phyloP scores from a whole-genome alignment of 2,113 vertebrate species.

The Hiodon alosoides region DNA sequence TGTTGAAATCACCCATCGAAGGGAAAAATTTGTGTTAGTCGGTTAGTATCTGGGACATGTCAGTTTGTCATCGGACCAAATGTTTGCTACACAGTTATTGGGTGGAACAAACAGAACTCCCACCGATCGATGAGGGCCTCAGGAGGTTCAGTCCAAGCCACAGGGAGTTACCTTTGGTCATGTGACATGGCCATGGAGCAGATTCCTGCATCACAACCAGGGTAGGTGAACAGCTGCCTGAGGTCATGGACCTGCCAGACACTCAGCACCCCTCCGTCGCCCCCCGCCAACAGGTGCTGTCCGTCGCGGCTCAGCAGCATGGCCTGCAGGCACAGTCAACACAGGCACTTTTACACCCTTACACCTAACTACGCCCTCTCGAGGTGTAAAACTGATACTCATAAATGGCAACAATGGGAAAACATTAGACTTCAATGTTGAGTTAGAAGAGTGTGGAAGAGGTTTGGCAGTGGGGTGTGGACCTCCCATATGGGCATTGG shows the following conservation, averaged over 20 bases:
- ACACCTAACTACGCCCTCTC: neutral
- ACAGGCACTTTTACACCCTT: neutral
- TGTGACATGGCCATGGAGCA: slow-evolving; percentile 91
- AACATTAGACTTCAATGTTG: neutral
- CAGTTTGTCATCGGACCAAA: too few relatives aligned
- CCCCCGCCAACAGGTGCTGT: slow-evolving; percentile 90
- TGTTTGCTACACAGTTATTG: too few relatives aligned
- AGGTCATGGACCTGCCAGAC: slow-evolving; percentile 86
- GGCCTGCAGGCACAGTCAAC: slow-evolving; percentile 59
- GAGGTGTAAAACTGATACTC: too few relatives aligned
- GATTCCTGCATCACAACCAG: slow-evolving; percentile 91
- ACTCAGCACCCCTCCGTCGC: slow-evolving; percentile 79
- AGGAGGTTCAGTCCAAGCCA: too few relatives aligned
- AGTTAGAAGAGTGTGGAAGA: too few relatives aligned
- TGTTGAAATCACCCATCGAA: too few relatives aligned
- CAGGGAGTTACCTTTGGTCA: slow-evolving; percentile 84
- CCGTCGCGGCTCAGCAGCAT: slow-evolving; percentile 89
- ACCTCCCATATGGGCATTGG: too few relatives aligned
- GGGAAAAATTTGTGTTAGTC: too few relatives aligned
- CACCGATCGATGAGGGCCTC: too few relatives aligned
- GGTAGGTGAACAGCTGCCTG: slow-evolving; percentile 85
- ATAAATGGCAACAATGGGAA: neutral
- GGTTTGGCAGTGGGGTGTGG: too few relatives aligned
- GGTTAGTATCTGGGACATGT: too few relatives aligned
- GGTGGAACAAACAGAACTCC: too few relatives aligned